These are phyloP conservation scores for Mythimna vitellina DNA, from an alignment of 2,888 invertebrate genomes.

Conservation along the genomic window DNA sequence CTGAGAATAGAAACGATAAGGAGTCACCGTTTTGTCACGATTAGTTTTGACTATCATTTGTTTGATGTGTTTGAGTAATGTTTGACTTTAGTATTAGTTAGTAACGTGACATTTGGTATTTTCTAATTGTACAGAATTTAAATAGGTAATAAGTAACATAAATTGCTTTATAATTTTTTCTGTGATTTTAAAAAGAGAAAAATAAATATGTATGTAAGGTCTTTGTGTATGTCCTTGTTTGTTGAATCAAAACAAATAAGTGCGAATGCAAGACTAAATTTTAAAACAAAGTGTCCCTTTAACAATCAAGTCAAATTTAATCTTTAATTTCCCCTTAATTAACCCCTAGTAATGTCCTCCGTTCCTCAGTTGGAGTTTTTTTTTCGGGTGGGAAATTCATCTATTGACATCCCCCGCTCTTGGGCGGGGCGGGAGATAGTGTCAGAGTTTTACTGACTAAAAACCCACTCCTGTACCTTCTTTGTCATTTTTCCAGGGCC, in stretches of 20 bases:
- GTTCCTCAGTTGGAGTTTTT: too few relatives aligned
- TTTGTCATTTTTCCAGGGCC: too few relatives aligned
- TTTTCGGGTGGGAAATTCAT: too few relatives aligned
- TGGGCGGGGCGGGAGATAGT: too few relatives aligned
- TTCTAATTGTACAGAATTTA: neutral
- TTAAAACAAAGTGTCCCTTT: neutral
- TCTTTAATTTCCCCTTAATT: constrained; percentile 42
- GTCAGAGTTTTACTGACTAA: too few relatives aligned
- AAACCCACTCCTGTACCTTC: too few relatives aligned
- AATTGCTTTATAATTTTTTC: too few relatives aligned
- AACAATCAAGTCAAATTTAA: constrained; percentile 21
- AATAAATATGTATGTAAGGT: too few relatives aligned
- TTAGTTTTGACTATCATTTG: constrained; percentile 20
- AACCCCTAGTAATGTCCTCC: too few relatives aligned
- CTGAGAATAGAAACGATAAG: constrained; percentile 43
- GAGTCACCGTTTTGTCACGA: constrained; percentile 42
- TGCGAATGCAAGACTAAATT: neutral
- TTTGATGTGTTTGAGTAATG: constrained; percentile 30
- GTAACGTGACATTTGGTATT: neutral
- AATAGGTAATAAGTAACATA: too few relatives aligned
- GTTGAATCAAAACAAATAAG: neutral
- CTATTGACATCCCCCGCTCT: too few relatives aligned
- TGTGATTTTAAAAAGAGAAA: neutral
- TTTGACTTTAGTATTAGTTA: constrained; percentile 35
- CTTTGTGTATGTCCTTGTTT: neutral